A percentile compares a stretch with the other conserved stretches of the same genome.
Evolutionary conservation across 2,113 vertebrate genomes (phyloP).

Genomic region (Corynorhinus townsendii): DNA sequence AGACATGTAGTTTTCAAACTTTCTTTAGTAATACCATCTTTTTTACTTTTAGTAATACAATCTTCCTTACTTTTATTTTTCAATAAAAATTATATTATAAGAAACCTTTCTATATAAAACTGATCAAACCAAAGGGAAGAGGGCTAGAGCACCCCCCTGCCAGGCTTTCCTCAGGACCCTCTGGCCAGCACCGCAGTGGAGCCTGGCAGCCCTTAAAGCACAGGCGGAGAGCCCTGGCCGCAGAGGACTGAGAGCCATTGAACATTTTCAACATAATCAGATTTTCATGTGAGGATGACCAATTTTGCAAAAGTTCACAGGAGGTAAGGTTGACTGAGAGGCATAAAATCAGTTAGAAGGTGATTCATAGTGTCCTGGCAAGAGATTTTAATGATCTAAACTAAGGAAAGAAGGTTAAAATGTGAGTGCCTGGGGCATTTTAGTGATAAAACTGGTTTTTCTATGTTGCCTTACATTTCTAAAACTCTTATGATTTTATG

Average conservation of each 20-base stretch:
- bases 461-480: background rate
- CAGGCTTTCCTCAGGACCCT: background rate
- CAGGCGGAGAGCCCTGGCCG: background rate
- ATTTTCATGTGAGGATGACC: background rate
- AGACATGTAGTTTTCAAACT: background rate
- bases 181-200: background rate
- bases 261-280: background rate
- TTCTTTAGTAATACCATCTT: background rate
- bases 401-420: background rate
- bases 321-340: background rate
- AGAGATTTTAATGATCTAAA: slow-evolving; percentile 7
- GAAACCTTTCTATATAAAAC: background rate
- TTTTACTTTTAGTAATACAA: background rate
- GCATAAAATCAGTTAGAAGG: background rate
- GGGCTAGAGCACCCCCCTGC: background rate
- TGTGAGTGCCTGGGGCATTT: background rate
- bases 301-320: background rate
- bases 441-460: background rate
- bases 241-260: background rate
- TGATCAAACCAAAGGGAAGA: background rate
- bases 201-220: background rate
- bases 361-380: background rate
- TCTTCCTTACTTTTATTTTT: background rate
- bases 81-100: background rate
- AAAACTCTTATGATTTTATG: background rate